Conservation (phyloP, 2,113 vertebrate species). For the Mesoclemmys tuberculata region DNA sequence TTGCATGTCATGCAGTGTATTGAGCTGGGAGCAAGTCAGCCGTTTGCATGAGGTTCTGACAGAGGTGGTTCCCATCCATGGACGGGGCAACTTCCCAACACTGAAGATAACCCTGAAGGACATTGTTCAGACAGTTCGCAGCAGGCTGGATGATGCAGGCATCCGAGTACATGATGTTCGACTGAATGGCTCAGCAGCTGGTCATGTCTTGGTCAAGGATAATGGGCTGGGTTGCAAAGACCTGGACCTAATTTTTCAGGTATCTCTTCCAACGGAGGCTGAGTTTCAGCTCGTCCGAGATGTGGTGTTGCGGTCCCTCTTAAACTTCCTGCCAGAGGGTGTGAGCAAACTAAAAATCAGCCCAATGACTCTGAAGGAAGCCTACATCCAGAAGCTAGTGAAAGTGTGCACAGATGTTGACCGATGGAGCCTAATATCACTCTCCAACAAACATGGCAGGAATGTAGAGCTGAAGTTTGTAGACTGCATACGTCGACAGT, state of each 20-base stretch:
- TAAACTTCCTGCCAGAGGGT: conserved; percentile 95
- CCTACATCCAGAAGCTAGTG: conserved; percentile 96
- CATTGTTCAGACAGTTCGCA: conserved; percentile 91
- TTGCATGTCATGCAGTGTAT: conserved; percentile 82
- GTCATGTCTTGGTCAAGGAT: conserved; percentile 95
- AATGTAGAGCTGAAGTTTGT: conserved; percentile 98
- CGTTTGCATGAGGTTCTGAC: conserved; percentile 92
- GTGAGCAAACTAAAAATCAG: conserved; percentile 96
- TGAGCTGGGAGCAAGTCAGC: conserved; percentile 95
- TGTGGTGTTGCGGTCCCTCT: conserved; percentile 90
- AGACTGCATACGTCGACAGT: conserved; percentile 94
- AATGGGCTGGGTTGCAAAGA: conserved; percentile 96
- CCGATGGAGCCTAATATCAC: conserved; percentile 97
- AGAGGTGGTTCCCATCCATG: conserved; percentile 91
- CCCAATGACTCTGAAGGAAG: conserved; percentile 92
- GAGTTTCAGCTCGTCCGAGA: conserved; percentile 93
- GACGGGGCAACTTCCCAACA: conserved; percentile 96
- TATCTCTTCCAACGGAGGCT: conserved; percentile 87
- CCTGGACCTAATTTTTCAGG: conserved; percentile 95
- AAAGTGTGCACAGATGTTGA: conserved; percentile 95
- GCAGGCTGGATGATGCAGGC: conserved; percentile 84
- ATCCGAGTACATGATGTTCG: conserved; percentile 91
- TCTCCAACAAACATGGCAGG: conserved; percentile 96
- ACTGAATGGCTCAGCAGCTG: conserved; percentile 95
- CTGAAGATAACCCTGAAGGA: conserved; percentile 93